phyloP scores from a whole-genome alignment of 2,797 vertebrate genomes.

The Notolepis coatsorum region DNA sequence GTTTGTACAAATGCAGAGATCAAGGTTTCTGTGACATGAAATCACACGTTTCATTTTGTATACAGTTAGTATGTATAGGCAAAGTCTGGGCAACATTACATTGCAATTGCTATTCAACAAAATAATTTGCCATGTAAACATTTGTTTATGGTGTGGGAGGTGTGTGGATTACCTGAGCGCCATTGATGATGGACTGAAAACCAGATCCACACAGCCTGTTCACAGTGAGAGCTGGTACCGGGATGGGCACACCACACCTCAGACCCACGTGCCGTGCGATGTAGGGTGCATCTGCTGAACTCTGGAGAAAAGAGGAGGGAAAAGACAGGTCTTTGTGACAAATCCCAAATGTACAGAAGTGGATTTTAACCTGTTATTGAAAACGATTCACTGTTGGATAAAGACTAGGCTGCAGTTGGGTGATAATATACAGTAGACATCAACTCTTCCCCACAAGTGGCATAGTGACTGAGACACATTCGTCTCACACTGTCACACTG shows the following conservation, averaged over 20 bases:
- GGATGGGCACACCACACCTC: conserved; percentile 87
- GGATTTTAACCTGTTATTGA: neutral
- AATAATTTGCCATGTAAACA: neutral
- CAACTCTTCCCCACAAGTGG: no score
- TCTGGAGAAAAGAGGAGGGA: conserved; percentile 74
- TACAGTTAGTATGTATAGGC: no score
- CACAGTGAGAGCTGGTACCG: conserved; percentile 89
- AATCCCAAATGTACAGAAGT: neutral
- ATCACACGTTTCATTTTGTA: no score
- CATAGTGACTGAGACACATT: no score
- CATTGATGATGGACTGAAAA: conserved; percentile 93
- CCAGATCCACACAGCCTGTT: conserved; percentile 98
- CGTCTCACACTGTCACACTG: no score
- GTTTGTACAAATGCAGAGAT: no score
- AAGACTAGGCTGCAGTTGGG: no score
- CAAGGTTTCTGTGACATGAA: no score
- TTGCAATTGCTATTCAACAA: no score
- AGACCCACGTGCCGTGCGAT: conserved; percentile 93
- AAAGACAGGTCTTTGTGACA: neutral
- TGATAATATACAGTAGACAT: no score
- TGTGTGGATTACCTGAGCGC: conserved; percentile 85
- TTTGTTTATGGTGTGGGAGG: neutral
- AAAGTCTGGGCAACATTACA: no score
- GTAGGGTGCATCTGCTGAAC: conserved; percentile 86
- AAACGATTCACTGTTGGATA: neutral